phyloP scores from a whole-genome alignment of 2,888 invertebrate genomes.

The Ophioninae sp. region DNA sequence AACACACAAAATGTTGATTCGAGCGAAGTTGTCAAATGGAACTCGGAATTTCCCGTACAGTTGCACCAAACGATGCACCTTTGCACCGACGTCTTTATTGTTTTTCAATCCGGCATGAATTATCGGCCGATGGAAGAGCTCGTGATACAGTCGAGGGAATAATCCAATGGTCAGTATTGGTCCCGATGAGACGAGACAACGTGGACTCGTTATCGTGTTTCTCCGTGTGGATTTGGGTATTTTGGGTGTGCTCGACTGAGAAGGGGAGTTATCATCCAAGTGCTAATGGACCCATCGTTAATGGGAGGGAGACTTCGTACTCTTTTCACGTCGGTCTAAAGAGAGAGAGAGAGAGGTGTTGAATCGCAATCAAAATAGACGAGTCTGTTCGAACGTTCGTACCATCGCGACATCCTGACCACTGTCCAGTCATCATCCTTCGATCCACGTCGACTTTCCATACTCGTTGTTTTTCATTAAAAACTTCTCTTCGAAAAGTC shows the following conservation, averaged over 20 bases:
- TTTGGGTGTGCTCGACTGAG: background rate
- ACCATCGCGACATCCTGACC: constrained; percentile 24
- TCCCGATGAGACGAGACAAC: background rate
- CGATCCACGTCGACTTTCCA: background rate
- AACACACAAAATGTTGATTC: too few relatives aligned
- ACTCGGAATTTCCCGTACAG: background rate
- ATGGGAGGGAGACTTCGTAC: constrained; percentile 14
- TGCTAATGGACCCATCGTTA: constrained; percentile 66
- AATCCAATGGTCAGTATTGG: constrained; percentile 1
- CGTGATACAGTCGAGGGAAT: background rate
- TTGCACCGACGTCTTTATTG: background rate
- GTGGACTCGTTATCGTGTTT: background rate
- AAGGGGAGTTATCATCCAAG: constrained; percentile 63
- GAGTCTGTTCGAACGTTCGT: constrained; percentile 15
- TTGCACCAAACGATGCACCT: background rate
- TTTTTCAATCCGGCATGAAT: background rate
- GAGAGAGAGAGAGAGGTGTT: background rate
- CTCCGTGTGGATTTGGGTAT: background rate
- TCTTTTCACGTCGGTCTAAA: constrained; percentile 8
- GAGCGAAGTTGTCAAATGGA: too few relatives aligned
- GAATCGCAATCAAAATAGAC: constrained; percentile 5
- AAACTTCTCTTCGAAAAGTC: background rate
- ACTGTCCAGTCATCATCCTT: constrained; percentile 5
- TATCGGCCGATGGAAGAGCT: background rate
- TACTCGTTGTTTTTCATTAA: background rate